phyloP scores from a whole-genome alignment of 2,113 vertebrate species.

The Pelodiscus sinensis region DNA sequence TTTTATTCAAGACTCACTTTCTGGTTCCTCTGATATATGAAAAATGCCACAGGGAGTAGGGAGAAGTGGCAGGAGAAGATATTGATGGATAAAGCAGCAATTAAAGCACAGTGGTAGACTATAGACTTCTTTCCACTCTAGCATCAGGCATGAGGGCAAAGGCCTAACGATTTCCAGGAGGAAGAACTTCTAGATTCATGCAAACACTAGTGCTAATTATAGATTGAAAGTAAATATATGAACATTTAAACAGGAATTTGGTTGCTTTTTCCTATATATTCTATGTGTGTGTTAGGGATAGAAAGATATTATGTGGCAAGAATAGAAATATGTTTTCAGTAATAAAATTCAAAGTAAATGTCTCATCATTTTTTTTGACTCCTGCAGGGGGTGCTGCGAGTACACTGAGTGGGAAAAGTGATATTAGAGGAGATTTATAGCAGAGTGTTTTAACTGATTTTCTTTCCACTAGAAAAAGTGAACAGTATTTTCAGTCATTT shows the following conservation, averaged over 20 bases:
- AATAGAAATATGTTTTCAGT: neutral
- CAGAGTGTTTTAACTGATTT: neutral
- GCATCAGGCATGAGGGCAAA: neutral
- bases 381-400: conserved; percentile 62
- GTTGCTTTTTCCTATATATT: neutral
- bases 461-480: neutral
- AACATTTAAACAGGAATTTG: neutral
- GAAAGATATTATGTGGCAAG: neutral
- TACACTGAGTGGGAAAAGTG: neutral
- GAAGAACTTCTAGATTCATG: neutral
- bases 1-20: neutral
- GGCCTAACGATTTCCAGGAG: neutral
- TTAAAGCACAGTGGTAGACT: neutral
- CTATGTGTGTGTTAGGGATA: neutral
- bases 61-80: neutral
- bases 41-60: neutral
- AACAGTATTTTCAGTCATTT: neutral
- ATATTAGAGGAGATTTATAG: neutral
- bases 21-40: neutral
- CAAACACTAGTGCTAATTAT: neutral
- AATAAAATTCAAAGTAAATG: neutral
- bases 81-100: neutral
- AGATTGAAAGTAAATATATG: neutral
- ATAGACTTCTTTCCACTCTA: neutral
- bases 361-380: conserved; percentile 31